Evolutionary conservation across 2,113 vertebrate species (phyloP).

Genomic region (Urocolius indicus): DNA sequence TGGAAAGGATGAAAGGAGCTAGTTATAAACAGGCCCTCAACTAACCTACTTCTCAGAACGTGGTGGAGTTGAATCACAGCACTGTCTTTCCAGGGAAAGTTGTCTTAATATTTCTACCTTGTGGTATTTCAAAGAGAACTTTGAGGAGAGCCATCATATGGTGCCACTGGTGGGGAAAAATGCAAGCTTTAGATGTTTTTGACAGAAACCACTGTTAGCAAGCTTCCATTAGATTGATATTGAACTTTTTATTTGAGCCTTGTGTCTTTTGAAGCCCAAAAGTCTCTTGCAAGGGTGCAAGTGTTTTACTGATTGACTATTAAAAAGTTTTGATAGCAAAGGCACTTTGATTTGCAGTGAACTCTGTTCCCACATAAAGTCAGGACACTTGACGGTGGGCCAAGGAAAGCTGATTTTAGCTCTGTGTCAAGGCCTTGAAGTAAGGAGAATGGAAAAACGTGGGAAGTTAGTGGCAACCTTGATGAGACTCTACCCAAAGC

Average conservation of each 20-base stretch:
- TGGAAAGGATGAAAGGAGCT: neutral
- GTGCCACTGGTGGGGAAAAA: neutral
- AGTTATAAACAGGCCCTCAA: neutral
- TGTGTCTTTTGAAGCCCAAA: neutral
- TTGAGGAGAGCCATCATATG: accelerated
- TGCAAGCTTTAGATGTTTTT: neutral
- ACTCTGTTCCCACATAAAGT: neutral
- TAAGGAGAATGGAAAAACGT: neutral
- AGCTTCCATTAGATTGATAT: neutral
- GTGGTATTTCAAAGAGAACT: neutral
- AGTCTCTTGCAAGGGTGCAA: neutral
- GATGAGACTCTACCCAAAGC: neutral
- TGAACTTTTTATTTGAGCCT: neutral
- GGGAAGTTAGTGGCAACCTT: neutral
- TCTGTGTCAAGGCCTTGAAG: neutral
- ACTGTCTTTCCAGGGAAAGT: neutral
- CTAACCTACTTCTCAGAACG: neutral
- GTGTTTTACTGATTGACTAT: neutral
- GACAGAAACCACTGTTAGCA: neutral
- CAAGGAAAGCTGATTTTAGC: neutral
- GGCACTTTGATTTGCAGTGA: neutral
- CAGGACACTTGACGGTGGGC: neutral
- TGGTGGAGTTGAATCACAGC: neutral
- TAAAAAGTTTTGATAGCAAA: neutral
- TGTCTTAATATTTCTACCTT: neutral